phyloP scores from a whole-genome alignment of 2,888 invertebrate species.

The Dolichopus griseipennis region DNA sequence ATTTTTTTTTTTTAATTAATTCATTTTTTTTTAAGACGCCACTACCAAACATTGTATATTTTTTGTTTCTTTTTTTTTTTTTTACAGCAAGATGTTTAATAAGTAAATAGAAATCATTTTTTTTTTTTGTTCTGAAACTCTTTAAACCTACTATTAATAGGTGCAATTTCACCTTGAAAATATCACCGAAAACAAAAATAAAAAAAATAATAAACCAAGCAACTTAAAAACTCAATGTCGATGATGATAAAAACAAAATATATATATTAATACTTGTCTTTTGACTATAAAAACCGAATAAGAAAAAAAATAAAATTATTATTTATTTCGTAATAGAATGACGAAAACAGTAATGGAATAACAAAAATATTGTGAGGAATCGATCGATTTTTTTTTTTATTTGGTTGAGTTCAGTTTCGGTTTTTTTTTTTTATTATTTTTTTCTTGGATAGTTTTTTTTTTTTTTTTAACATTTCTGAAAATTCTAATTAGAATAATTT shows the following conservation, averaged over 20 bases:
- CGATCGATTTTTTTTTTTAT: background rate
- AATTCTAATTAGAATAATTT: too few species aligned
- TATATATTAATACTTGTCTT: too few species aligned
- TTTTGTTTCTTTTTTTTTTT: background rate
- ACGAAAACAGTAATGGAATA: background rate
- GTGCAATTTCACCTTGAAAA: constrained; percentile 6
- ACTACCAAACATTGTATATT: background rate
- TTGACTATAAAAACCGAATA: background rate
- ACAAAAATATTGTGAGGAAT: background rate
- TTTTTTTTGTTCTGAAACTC: background rate
- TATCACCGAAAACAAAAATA: background rate
- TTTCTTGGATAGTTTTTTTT: too few species aligned
- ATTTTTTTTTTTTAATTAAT: background rate
- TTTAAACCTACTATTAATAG: background rate
- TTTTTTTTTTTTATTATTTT: background rate
- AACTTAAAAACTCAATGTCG: background rate
- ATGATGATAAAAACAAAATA: background rate
- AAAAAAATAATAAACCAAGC: too few species aligned
- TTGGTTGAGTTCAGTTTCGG: background rate
- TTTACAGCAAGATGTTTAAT: too few species aligned
- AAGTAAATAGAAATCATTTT: too few species aligned
- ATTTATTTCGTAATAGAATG: background rate
- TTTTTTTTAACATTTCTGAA: too few species aligned
- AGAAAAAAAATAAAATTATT: background rate
- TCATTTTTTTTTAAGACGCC: background rate